A percentile compares a stretch with the other conserved stretches of the same genome.
Evolutionary conservation across 2,113 vertebrate species (phyloP).

Genomic region (Gallinago paraguaiae): DNA sequence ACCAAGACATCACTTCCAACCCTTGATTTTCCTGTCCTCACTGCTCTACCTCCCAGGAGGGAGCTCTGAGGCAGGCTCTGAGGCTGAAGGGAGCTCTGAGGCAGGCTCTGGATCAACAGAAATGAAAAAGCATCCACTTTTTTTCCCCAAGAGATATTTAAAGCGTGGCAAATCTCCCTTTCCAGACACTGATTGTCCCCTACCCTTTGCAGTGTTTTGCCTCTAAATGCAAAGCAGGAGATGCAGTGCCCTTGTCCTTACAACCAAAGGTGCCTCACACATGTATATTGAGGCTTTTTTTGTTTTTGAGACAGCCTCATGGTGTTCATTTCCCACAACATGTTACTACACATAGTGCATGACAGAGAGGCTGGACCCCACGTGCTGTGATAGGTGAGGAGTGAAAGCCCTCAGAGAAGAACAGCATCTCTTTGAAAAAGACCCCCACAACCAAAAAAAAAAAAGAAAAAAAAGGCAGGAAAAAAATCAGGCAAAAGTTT

Average conservation of each 20-base stretch:
- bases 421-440: background rate
- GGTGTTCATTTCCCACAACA: background rate
- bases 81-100: background rate
- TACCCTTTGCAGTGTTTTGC: background rate
- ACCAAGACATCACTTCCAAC: background rate
- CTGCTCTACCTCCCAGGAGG: background rate
- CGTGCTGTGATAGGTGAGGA: background rate
- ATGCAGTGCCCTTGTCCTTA: background rate
- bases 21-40: background rate
- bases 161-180: background rate
- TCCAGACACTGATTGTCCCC: background rate
- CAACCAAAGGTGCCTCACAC: background rate
- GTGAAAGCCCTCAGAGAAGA: background rate
- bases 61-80: background rate
- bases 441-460: background rate
- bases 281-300: background rate
- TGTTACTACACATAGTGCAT: background rate
- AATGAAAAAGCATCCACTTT: background rate
- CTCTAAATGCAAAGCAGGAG: background rate
- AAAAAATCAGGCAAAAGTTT: background rate
- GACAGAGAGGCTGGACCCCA: fast-evolving
- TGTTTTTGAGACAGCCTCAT: fast-evolving
- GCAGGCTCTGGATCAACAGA: background rate
- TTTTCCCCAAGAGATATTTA: background rate
- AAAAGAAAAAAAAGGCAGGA: background rate